A percentile compares a stretch with the other conserved stretches of the same genome.
These are phyloP conservation scores for Oceanodroma tethys DNA, from an alignment of 2,113 vertebrate species.

Conservation along the genomic window DNA sequence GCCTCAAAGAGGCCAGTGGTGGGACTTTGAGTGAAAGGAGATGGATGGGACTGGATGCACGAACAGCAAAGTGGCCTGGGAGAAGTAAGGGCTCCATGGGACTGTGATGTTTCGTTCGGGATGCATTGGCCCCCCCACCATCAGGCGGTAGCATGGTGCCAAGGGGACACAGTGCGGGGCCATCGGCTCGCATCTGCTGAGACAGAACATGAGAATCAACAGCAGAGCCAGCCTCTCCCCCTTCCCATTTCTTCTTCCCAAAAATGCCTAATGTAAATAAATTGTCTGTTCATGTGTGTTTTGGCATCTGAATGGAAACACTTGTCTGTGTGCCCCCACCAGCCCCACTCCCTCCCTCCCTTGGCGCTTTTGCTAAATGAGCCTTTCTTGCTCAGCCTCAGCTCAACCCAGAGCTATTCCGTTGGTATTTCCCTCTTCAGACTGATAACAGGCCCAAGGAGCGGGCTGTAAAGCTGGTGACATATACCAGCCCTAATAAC, in stretches of 20 bases:
- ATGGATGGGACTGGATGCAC: background rate
- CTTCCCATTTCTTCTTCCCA: constrained; percentile 7
- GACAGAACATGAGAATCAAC: constrained; percentile 7
- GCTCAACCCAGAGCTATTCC: background rate
- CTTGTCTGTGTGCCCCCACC: background rate
- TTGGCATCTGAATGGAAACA: constrained; percentile 50
- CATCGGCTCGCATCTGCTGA: background rate
- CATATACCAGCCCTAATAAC: background rate
- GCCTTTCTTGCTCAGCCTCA: constrained; percentile 32
- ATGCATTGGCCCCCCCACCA: background rate
- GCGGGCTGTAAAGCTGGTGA: constrained; percentile 14
- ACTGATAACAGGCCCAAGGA: background rate
- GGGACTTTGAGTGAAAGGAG: background rate
- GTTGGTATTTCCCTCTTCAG: constrained; percentile 27
- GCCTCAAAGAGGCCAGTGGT: background rate
- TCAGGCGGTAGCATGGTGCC: background rate
- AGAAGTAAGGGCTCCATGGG: background rate
- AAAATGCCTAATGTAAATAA: constrained; percentile 59
- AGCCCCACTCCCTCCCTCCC: background rate
- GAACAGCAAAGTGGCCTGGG: background rate
- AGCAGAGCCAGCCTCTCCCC: background rate
- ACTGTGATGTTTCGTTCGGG: background rate
- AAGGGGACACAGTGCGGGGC: background rate
- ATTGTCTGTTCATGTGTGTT: constrained; percentile 22
- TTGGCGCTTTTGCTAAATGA: background rate